Evolutionary conservation across 2,113 vertebrate species (phyloP), one percentile per base, ranked within the genome.

Genomic region (Cairina moschata): DNA sequence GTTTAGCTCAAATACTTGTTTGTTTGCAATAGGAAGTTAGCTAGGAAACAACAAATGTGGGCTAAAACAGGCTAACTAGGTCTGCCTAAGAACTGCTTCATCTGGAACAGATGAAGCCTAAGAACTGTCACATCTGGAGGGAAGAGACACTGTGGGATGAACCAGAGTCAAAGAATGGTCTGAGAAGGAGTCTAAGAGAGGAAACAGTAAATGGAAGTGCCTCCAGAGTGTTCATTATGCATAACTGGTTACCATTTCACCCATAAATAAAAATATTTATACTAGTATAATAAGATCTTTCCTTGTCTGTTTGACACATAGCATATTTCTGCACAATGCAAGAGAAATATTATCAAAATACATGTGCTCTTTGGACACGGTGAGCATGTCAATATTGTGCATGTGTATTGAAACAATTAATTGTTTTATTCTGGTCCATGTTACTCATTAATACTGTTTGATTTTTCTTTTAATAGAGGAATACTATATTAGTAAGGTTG

Each of bases 21-120:
- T 0, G 0, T 73, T 29, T 77, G 55, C 50, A 77, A 20, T 7
- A 71, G 26, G 6, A 78, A 58, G 23, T 32, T n/a, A n/a, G 6
- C 6, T 28, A 28, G 32, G 38, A 91, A 81, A 60, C 6, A 81
- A 60, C 5, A 56, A 60, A 36, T 8, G 4, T 23, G 26, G 21
- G 34, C 14, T 18, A 11, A 78, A 82, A n/a, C 9, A 6, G 15
- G 6, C 71, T 62, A 15, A 1, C 17, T 44, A 20, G 12, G 2
- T n/a, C 83, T 88, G 40, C 22, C 42, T 29, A n/a, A 71, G 25
- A 78, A 14, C 2, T 4, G 8, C 6, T 76, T 36, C 36, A 36
- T 36, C 36, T 36, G 36, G 36, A 36, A 36, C 36, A 36, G 36
- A 36, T 36, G 36, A 36, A 36, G 40, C 22, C 42, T 29, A n/a